A percentile compares a stretch with the other conserved stretches of the same genome.
Conservation (phyloP, 2,113 vertebrate genomes). For the Hippocampus barbouri region DNA sequence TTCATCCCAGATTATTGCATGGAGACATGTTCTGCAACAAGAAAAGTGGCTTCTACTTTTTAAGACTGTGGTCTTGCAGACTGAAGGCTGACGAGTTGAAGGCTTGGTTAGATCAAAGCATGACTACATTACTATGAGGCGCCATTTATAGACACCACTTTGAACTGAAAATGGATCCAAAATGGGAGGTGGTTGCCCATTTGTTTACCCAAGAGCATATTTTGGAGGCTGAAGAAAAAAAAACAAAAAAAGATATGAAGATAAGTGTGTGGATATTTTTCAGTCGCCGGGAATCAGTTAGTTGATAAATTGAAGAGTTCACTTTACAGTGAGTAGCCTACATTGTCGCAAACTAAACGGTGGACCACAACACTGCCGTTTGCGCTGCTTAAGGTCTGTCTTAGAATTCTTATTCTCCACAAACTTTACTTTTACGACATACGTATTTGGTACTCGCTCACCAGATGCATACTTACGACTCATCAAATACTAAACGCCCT, state of each 20-base stretch:
- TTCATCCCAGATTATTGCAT: constrained; percentile 11
- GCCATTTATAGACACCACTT: background rate
- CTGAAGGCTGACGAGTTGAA: constrained; percentile 5
- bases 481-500: background rate
- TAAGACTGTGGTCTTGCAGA: background rate
- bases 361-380: background rate
- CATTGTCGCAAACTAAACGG: too few species aligned
- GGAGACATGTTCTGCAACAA: constrained; percentile 2
- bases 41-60: constrained; percentile 18
- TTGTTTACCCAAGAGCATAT: background rate
- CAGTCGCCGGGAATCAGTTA: too few species aligned
- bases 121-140: constrained; percentile 15
- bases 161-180: background rate
- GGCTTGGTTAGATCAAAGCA: constrained; percentile 14
- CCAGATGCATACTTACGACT: background rate
- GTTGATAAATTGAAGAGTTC: background rate
- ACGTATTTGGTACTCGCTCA: background rate
- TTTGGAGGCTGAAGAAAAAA: background rate
- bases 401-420: background rate
- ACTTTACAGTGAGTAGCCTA: background rate
- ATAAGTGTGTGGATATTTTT: background rate
- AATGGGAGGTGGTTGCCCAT: background rate
- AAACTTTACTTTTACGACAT: background rate
- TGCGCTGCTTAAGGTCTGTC: background rate
- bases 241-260: background rate